Evolutionary conservation across 2,797 vertebrate species (phyloP).

Genomic region (Gadopsis marmoratus): DNA sequence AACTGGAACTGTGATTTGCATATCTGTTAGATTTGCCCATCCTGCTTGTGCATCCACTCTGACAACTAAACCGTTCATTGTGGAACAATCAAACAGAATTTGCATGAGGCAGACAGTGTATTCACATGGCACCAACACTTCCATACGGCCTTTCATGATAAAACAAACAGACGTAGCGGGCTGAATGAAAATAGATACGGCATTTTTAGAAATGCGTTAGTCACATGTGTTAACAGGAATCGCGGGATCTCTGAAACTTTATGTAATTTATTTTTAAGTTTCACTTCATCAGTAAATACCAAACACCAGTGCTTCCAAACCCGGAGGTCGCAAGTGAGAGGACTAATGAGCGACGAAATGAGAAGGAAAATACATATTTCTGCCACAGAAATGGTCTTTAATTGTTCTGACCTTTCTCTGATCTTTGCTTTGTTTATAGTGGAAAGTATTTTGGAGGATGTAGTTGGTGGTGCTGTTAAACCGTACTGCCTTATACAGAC

Average conservation of each 20-base stretch:
- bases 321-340: not conserved
- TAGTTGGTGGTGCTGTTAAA: not conserved
- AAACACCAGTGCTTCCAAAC: not conserved
- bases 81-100: conserved; percentile 61
- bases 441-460: not conserved
- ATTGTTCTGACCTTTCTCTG: not conserved
- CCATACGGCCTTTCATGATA: conserved; percentile 28
- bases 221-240: not conserved
- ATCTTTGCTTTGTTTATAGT: not conserved
- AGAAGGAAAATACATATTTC: not conserved
- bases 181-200: conserved; percentile 15
- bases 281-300: not conserved
- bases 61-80: conserved; percentile 47
- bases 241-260: not conserved
- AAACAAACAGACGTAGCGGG: conserved; percentile 12
- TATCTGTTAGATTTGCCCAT: conserved; percentile 53
- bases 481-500: not conserved
- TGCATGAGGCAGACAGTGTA: conserved; percentile 39
- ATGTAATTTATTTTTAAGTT: not conserved
- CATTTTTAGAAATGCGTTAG: conserved; percentile 17
- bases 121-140: conserved; percentile 7
- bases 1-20: conserved; percentile 52
- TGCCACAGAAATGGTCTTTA: not conserved
- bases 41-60: conserved; percentile 33
- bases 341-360: not conserved